Conservation (phyloP, 2,113 vertebrate species). For the Sapajus apella region DNA sequence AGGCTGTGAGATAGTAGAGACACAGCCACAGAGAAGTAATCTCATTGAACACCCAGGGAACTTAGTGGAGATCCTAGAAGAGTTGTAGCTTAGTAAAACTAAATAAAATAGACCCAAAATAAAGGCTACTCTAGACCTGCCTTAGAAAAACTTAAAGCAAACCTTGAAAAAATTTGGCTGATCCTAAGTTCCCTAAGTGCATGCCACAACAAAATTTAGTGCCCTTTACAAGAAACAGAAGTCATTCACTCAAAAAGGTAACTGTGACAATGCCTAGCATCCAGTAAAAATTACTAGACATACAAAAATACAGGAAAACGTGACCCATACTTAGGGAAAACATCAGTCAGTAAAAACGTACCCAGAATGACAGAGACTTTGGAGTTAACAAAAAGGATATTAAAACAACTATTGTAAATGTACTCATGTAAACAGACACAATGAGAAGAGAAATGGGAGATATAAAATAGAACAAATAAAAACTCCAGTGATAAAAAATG, state of each 20-base stretch:
- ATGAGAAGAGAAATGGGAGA: neutral
- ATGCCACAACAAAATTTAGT: neutral
- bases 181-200: neutral
- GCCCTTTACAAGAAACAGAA: neutral
- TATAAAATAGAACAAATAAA: neutral
- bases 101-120: conserved; percentile 5
- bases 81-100: neutral
- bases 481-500: neutral
- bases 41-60: neutral
- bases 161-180: neutral
- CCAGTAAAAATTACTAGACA: neutral
- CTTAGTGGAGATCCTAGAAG: neutral
- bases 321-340: neutral
- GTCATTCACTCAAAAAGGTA: neutral
- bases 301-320: neutral
- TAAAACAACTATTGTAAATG: neutral
- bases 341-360: neutral
- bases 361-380: neutral
- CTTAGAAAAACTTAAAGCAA: neutral
- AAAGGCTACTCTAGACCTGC: neutral
- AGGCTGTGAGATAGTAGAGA: neutral
- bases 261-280: neutral
- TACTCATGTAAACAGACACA: neutral
- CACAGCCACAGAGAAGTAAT: neutral
- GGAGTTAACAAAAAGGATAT: neutral